A percentile compares a stretch with the other conserved stretches of the same genome.
These are phyloP conservation scores for Meloidogyne exigua DNA, from an alignment of 1,140 invertebrate genomes.

Conservation along the genomic window DNA sequence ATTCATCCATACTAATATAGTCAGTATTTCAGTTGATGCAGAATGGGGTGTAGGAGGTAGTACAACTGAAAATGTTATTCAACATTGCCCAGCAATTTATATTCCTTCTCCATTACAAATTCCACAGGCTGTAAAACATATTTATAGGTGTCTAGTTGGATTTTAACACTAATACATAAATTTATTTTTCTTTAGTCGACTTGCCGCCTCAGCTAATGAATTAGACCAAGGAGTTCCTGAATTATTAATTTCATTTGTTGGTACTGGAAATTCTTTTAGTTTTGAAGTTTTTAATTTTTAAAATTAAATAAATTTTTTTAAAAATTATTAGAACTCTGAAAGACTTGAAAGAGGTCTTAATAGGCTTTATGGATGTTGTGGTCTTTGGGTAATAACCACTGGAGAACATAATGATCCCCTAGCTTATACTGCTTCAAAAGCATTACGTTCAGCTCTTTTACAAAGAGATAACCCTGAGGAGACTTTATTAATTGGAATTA, in stretches of 20 bases:
- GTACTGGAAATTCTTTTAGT: conserved; percentile 54
- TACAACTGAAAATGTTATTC: conserved; percentile 15
- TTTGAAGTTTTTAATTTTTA: conserved; percentile 36
- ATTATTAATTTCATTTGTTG: conserved; percentile 52
- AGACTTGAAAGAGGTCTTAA: conserved; percentile 31
- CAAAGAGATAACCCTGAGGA: conserved; percentile 29
- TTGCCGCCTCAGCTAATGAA: conserved; percentile 20
- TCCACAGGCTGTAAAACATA: conserved; percentile 31
- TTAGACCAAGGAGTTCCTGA: conserved; percentile 53
- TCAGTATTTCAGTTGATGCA: conserved; percentile 27
- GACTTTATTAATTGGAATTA: conserved; percentile 35
- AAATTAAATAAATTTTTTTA: background rate
- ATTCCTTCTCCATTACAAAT: conserved; percentile 18
- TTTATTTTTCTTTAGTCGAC: conserved; percentile 6
- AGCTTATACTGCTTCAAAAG: conserved; percentile 26
- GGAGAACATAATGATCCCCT: conserved; percentile 48
- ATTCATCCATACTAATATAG: conserved; percentile 21
- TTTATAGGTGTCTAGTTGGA: conserved; percentile 28
- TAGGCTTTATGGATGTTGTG: conserved; percentile 36
- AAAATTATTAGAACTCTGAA: conserved; percentile 17
- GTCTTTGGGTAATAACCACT: conserved; percentile 49
- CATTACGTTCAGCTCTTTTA: conserved; percentile 36
- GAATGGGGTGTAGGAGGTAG: conserved; percentile 19
- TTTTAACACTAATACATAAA: too few species aligned
- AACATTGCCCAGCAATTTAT: conserved; percentile 30